Base-by-base conservation (phyloP, 2,888 invertebrate genomes). In the Tetrapedia diversipes region DNA sequence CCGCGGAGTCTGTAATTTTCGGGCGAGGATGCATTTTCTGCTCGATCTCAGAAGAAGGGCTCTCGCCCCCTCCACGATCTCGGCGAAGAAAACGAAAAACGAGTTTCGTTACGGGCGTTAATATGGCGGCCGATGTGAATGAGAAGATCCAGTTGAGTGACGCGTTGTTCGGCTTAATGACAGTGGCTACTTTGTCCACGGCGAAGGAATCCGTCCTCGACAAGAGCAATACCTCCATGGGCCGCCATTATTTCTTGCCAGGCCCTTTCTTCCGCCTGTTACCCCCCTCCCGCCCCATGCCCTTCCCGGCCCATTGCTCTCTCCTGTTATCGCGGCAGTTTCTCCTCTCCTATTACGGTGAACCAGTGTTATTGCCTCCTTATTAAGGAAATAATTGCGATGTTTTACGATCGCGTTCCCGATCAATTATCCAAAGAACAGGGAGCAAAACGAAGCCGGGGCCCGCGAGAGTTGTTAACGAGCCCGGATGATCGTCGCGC, bases 341-440 rank as follows among this genome's bases (percentile, higher is more conserved):
- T 49, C 60, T 22, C 19, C 63, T 66, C 66, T 69, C 64, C 45
- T 71, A 70, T 82, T 81, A 81, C 34, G 72, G 54, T 54, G 51
- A 61, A 73, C 45, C 65, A 61, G 54, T 53, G 69, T 68, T 76
- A 81, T 67, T 79, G 61, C 64, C 70, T 75, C 60, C 65, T 82
- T 76, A 75, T 79, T 79, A 81, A 82, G 72, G 54, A 53, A 73
- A 72, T 81, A 67, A 81, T 79, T 76, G 64, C 57, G 61, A 41
- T 81, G 41, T 47, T 49, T 64, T 54, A 61, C 43, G 45, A 69
- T 68, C 53, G 68, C 47, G 29, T 68, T 71, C 53, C 47, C 54
- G 66, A 70, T 81, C 61, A 74, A 78, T 81, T 78, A 74, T 81
- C 61, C 34, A 51, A 56, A 41, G 63, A 59, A 66, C n/a, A 70